A percentile compares a stretch with the other conserved stretches of the same genome.
These are phyloP conservation scores for Alaudala cheleensis DNA, from an alignment of 2,113 vertebrate genomes.

Conservation along the genomic window DNA sequence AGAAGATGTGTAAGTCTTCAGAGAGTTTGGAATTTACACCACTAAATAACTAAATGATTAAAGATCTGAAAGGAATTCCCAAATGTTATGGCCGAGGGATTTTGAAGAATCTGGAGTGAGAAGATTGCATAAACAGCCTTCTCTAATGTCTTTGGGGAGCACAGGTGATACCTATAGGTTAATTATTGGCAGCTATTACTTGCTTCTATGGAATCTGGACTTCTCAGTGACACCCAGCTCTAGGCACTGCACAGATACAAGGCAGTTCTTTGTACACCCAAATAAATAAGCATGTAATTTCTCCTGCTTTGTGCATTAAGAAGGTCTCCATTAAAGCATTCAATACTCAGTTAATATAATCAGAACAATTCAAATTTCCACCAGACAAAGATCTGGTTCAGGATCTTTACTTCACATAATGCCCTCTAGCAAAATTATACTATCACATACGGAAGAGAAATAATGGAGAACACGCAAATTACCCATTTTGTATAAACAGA, in stretches of 20 bases:
- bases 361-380: neutral
- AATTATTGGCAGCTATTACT: neutral
- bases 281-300: neutral
- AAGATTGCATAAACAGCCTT: neutral
- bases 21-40: neutral
- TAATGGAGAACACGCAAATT: neutral
- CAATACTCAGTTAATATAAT: neutral
- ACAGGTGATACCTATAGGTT: neutral
- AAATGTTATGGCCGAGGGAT: neutral
- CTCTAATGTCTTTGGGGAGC: neutral
- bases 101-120: neutral
- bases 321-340: neutral
- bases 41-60: neutral
- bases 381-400: neutral
- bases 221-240: neutral
- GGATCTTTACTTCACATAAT: neutral
- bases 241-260: neutral
- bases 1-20: neutral
- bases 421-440: conserved; percentile 15
- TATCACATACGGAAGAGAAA: neutral
- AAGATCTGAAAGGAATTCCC: neutral
- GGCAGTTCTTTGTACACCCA: neutral
- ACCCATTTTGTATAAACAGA: neutral
- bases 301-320: neutral
- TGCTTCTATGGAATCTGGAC: neutral